phyloP scores from a whole-genome alignment of 2,888 invertebrate species.

The Hartigia nigra region DNA sequence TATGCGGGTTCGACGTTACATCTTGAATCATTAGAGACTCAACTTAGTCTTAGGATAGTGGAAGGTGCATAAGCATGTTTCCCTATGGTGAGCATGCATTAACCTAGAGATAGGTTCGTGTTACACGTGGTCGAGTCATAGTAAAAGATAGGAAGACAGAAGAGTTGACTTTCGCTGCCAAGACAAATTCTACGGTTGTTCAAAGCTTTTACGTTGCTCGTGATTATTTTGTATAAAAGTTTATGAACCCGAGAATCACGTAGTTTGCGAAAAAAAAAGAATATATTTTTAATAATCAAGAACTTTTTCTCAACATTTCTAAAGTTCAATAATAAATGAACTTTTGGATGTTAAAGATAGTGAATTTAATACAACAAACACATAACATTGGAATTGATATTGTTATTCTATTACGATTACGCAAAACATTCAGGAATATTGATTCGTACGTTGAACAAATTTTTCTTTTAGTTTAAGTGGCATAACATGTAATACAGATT shows the following conservation, averaged over 20 bases:
- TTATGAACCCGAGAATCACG: not conserved
- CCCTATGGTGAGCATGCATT: not conserved
- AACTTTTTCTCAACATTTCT: not conserved
- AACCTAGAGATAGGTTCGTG: not conserved
- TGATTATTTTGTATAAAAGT: not conserved
- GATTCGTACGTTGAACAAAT: not conserved
- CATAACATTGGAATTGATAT: not conserved
- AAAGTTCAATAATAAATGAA: not conserved
- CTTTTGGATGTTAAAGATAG: not conserved
- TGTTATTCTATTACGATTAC: not conserved
- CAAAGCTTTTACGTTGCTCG: not conserved
- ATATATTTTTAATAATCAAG: not conserved
- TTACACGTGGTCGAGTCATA: not conserved
- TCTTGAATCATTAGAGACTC: not conserved
- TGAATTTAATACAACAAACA: not conserved
- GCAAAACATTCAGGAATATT: not conserved
- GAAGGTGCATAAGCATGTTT: not conserved
- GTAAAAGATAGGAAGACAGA: not conserved
- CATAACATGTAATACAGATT: not conserved
- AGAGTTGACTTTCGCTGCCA: not conserved
- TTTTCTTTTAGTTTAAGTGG: not conserved
- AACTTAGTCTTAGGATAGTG: not conserved
- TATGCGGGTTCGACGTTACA: not conserved
- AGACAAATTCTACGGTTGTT: not conserved
- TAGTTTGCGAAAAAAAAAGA: not conserved